Base-by-base conservation (phyloP, 2,888 invertebrate species). In the Leptinotarsa peninsularis region DNA sequence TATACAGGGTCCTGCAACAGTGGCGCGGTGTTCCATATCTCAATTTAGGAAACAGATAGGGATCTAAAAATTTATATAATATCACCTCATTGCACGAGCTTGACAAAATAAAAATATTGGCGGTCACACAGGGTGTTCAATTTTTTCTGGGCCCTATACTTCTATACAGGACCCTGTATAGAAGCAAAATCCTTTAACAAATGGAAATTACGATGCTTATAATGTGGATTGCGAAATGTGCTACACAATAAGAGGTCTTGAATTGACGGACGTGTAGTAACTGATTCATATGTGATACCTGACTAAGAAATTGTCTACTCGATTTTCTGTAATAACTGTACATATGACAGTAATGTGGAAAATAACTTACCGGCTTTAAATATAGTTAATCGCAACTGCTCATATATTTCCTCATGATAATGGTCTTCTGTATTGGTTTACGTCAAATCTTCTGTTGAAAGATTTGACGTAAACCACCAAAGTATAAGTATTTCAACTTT, bases 151-250 rank as follows among this genome's bases (percentile, higher is more conserved):
- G 18, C 18, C 18, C 18, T 18, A 18, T 18, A 18, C 18, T 18
- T 18, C 18, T 18, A 18, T 18, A 18, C 18, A 18, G 18, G 18
- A 18, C 18, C 18, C 18, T 18, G 18, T 18, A 49, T 71, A 67
- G 33, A 33, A 33, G 7, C 33, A 7, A 3, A 71, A 33, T 33
- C 5, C 7, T 33, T 1, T 7, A 7, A 33, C 33, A 33, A 33
- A 33, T 33, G 33, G 7, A 33, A 7, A 33, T 76, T 88, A 87
- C 74, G 89, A 89, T 0, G 92, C 95, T 1, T 97, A 93, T 87
- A 95, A 96, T 1, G 86, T 98, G 33, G 99, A 99, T 89, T 98
- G 98, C 87, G 99, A 99, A 89, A 99, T 98, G 98, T 96, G 96
- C 82, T 98, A 94, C 87, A 98, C 98, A 4, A 93, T 93, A 0